These are phyloP conservation scores for Papilio dardanus DNA, from an alignment of 1,140 invertebrate genomes.

Conservation along the genomic window DNA sequence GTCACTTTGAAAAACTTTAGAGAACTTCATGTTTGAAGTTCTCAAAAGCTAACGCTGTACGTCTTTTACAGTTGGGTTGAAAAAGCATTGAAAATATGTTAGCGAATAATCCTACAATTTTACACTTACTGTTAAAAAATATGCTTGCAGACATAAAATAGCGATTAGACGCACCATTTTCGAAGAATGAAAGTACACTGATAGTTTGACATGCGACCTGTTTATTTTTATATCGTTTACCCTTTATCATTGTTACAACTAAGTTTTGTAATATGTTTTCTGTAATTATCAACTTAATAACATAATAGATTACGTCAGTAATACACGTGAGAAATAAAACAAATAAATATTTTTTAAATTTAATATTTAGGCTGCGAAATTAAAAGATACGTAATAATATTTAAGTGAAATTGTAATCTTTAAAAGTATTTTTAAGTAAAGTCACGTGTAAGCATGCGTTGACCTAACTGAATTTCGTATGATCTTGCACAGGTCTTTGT, in stretches of 20 bases:
- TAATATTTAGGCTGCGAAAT: conserved; percentile 8
- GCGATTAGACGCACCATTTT: conserved; percentile 36
- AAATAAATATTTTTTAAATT: neutral
- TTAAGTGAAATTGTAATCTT: neutral
- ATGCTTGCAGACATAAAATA: conserved; percentile 24
- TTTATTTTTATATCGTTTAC: conserved; percentile 36
- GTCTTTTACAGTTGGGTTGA: too few species aligned
- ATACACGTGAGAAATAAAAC: conserved; percentile 18
- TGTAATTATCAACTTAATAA: conserved; percentile 18
- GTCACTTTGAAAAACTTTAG: too few species aligned
- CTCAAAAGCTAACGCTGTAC: too few species aligned
- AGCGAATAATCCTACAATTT: conserved; percentile 27
- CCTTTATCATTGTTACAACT: conserved; percentile 15
- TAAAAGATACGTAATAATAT: neutral
- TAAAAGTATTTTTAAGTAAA: neutral
- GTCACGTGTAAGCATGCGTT: neutral
- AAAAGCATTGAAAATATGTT: neutral
- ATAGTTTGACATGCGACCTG: neutral
- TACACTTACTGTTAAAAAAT: conserved; percentile 28
- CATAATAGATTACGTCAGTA: conserved; percentile 7
- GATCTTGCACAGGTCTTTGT: neutral
- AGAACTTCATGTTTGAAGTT: too few species aligned
- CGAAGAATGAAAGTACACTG: conserved; percentile 19
- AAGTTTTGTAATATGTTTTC: conserved; percentile 31
- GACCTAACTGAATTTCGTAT: too few species aligned